phyloP scores from a whole-genome alignment of 2,113 vertebrate genomes.

The Pristiophorus japonicus region DNA sequence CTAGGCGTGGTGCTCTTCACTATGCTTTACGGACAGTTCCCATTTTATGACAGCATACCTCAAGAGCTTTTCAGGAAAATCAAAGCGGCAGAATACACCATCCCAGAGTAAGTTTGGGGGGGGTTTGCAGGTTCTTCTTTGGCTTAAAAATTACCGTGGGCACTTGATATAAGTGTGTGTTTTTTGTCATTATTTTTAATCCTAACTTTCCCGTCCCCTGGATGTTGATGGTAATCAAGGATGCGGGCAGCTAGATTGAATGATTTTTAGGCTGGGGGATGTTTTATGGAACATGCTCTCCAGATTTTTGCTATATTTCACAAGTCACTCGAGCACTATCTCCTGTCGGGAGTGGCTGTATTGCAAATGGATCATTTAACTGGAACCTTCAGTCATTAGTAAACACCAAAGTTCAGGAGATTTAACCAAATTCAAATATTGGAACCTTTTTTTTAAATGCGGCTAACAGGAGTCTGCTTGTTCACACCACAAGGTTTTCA shows the following conservation, averaged over 20 bases:
- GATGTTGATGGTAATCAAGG: background rate
- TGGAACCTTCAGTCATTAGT: background rate
- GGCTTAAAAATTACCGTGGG: too few relatives aligned
- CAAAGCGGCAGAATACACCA: conserved; percentile 96
- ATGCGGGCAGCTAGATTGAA: background rate
- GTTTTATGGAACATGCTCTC: background rate
- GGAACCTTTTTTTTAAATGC: background rate
- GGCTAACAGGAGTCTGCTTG: background rate
- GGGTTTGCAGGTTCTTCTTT: background rate
- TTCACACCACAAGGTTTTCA: background rate
- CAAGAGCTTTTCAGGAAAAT: conserved; percentile 99
- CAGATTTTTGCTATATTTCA: background rate
- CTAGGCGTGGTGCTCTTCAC: conserved; percentile 95
- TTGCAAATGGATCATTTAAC: background rate
- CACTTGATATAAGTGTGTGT: background rate
- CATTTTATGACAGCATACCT: conserved; percentile 98
- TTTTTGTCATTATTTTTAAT: background rate
- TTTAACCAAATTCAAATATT: background rate
- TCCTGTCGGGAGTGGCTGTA: background rate
- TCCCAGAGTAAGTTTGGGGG: conserved; percentile 82
- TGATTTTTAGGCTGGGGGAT: background rate
- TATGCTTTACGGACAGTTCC: conserved; percentile 98
- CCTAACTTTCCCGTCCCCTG: background rate
- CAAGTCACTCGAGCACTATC: background rate
- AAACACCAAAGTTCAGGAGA: background rate